Evolutionary conservation across 2,797 vertebrate species (phyloP).

Genomic region (Urosaurus nigricauda): DNA sequence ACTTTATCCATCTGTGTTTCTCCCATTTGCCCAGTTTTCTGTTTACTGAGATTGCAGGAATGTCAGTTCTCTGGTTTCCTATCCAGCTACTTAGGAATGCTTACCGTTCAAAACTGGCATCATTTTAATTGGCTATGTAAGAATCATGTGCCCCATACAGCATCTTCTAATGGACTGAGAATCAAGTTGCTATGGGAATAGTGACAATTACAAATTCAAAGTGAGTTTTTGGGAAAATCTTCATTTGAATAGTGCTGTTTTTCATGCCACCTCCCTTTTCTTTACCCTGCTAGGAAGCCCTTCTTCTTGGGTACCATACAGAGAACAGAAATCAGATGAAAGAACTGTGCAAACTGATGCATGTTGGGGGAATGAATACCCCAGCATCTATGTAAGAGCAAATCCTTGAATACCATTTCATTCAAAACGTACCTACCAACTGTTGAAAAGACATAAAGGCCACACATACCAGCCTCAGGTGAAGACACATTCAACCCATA

Average conservation of each 20-base stretch:
- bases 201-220: conserved; percentile 10
- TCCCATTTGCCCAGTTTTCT: not conserved
- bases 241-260: not conserved
- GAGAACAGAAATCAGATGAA: not conserved
- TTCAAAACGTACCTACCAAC: too few relatives aligned
- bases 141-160: not conserved
- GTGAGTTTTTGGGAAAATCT: not conserved
- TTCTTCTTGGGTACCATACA: not conserved
- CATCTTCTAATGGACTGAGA: not conserved
- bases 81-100: not conserved
- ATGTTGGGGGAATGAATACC: too few relatives aligned
- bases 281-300: not conserved
- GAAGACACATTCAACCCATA: too few relatives aligned
- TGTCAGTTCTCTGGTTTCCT: not conserved
- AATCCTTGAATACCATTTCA: too few relatives aligned
- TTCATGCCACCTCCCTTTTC: not conserved
- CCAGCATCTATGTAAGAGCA: too few relatives aligned
- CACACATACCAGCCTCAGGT: too few relatives aligned
- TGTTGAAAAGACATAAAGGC: too few relatives aligned
- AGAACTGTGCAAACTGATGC: not conserved
- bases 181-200: conserved; percentile 39
- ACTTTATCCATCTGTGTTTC: not conserved
- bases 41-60: not conserved
- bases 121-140: not conserved
- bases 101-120: not conserved